Base-by-base conservation (phyloP, 2,113 vertebrate genomes). In the Dissostichus mawsoni region DNA sequence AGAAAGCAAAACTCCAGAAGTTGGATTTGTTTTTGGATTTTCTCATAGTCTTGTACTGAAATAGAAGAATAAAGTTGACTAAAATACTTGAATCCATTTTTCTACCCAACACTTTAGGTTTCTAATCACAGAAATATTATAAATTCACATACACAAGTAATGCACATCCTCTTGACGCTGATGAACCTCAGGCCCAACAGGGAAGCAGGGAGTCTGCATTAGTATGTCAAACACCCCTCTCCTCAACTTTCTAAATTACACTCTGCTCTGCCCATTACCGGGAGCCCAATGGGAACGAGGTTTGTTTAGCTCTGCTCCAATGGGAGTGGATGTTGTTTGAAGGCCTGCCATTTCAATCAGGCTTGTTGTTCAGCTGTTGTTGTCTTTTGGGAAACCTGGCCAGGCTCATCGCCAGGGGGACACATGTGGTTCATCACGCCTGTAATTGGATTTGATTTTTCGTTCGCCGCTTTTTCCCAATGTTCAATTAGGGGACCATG, bases 401-500 rank as follows among this genome's bases (percentile, higher is more conserved):
- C 79, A 66, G 83, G 84, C 89, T 77, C 23, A 12, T 86, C 57
- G 78, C 88, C 88, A 87, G 62, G 64, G 89, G 82, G 87, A 88
- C 91, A 88, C 92, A 88, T 91, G 91, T 93, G 93, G 83, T 94
- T 92, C 91, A 94, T 93, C 93, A 90, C 70, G 76, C 87, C 88
- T 81, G 81, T 94, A 94, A 95, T 94, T 95, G 92, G 94, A 95
- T 94, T 94, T 81, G 91, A 94, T 92, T 93, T 90, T 74, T 79
- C 63, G 20, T 89, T 87, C 83, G 64, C 79, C 5, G 17, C 56
- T 87, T 93, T 86, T 92, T 85, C 81, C 78, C 74, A 14, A 36
- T 81, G 86, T 90, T 92, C 93, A 92, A 91, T 94, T 92, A 91
- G 70, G 85, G 69, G 64, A 70, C 71, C 75, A 51, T 71, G 84